Conservation (phyloP, 2,888 invertebrate genomes). For the Anorthoa munda region DNA sequence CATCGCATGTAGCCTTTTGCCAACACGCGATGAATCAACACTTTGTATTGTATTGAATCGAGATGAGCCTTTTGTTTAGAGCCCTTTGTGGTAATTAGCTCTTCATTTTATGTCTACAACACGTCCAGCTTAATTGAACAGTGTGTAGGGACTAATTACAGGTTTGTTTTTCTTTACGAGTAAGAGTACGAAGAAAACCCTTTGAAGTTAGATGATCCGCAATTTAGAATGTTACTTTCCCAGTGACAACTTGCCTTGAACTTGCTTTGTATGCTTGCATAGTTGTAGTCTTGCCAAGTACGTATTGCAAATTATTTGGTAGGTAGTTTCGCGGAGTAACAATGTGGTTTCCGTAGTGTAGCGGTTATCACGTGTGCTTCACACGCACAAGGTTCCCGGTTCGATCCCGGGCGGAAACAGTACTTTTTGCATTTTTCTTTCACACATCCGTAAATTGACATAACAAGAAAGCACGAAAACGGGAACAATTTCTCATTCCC, state of each 20-base stretch:
- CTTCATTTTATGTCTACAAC: slow-evolving; percentile 67
- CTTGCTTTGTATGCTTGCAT: neutral
- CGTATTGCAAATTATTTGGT: neutral
- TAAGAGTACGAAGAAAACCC: slow-evolving; percentile 7
- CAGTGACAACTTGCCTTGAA: neutral
- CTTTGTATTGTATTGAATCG: slow-evolving; percentile 68
- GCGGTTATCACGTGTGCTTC: slow-evolving; percentile 95
- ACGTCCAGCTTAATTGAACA: slow-evolving; percentile 46
- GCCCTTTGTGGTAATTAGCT: slow-evolving; percentile 75
- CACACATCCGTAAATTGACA: slow-evolving; percentile 7
- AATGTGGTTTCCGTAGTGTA: slow-evolving; percentile 93
- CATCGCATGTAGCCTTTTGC: slow-evolving; percentile 62
- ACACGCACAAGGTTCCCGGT: slow-evolving; percentile 94
- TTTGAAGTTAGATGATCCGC: slow-evolving; percentile 6
- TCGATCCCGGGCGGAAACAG: slow-evolving; percentile 93
- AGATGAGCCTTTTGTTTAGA: slow-evolving; percentile 76
- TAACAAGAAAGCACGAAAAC: slow-evolving; percentile 35
- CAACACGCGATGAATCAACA: slow-evolving; percentile 73
- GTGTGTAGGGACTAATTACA: slow-evolving; percentile 49
- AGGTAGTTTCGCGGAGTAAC: rapidly evolving
- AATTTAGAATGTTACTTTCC: neutral
- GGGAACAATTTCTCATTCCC: slow-evolving; percentile 57
- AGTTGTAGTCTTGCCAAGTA: neutral
- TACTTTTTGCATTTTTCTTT: slow-evolving; percentile 45
- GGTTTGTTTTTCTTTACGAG: slow-evolving; percentile 37